phyloP scores from a whole-genome alignment of 1,140 invertebrate genomes.

The Ooceraea biroi region DNA sequence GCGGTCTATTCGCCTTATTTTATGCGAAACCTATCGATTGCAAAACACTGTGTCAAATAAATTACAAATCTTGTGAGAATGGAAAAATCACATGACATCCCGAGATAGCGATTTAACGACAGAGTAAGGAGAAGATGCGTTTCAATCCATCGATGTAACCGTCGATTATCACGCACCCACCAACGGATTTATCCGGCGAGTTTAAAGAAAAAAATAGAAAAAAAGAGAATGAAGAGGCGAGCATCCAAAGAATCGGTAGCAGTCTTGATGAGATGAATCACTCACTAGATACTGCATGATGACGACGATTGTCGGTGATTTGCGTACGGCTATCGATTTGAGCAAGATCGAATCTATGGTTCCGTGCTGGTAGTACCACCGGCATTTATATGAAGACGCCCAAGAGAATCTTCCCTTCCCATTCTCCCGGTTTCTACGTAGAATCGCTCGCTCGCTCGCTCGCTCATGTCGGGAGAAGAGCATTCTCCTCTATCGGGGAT shows the following conservation, averaged over 20 bases:
- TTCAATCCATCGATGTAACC: background rate
- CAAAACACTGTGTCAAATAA: background rate
- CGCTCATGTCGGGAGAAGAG: constrained; percentile 59
- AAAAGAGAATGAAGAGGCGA: constrained; percentile 17
- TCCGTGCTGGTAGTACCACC: constrained; percentile 77
- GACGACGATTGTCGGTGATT: constrained; percentile 73
- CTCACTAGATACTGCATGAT: constrained; percentile 83
- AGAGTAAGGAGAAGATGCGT: background rate
- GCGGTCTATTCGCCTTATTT: background rate
- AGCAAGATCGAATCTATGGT: constrained; percentile 81
- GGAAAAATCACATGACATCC: background rate
- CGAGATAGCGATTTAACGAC: background rate
- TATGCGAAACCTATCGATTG: constrained; percentile 10
- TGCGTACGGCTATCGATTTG: constrained; percentile 75
- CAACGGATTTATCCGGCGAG: background rate
- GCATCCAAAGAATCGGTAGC: constrained; percentile 1
- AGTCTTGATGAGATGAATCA: constrained; percentile 64
- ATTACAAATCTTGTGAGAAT: background rate
- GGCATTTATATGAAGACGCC: constrained; percentile 84
- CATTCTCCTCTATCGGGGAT: constrained; percentile 67
- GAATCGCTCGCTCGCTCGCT: constrained; percentile 46
- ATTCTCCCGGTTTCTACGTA: constrained; percentile 72
- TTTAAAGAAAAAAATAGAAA: background rate
- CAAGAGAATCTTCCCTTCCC: constrained; percentile 83
- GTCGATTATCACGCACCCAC: background rate